A percentile compares a stretch with the other conserved stretches of the same genome.
phyloP scores from a whole-genome alignment of 2,888 invertebrate genomes.

The Coremacera marginata region DNA sequence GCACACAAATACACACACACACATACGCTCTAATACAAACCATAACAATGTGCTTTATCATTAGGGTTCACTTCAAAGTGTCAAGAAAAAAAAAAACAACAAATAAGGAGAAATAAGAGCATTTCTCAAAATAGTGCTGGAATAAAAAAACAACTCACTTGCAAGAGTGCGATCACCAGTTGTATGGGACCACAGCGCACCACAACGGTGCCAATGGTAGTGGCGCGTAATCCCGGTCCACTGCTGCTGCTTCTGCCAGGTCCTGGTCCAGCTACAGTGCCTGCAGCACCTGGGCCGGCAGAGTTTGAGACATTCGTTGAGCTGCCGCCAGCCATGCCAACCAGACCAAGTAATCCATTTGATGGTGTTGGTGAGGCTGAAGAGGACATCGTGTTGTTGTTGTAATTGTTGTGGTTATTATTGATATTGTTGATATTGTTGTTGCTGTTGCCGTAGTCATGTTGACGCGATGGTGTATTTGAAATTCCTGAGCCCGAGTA shows the following conservation, averaged over 20 bases:
- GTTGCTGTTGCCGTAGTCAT: slow-evolving; percentile 50
- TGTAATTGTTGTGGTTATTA: slow-evolving; percentile 48
- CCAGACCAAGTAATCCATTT: slow-evolving; percentile 47
- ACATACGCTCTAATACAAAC: slow-evolving; percentile 8
- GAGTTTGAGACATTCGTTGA: slow-evolving; percentile 19
- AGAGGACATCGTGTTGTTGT: slow-evolving; percentile 62
- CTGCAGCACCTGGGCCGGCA: slow-evolving; percentile 4
- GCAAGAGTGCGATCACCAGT: slow-evolving; percentile 88
- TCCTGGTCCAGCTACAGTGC: slow-evolving; percentile 40
- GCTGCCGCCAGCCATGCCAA: slow-evolving; percentile 34
- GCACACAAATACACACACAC: neutral
- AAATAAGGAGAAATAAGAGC: neutral
- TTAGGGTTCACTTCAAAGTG: slow-evolving; percentile 21
- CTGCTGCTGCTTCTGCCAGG: slow-evolving; percentile 32
- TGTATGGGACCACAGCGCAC: slow-evolving; percentile 88
- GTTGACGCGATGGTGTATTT: slow-evolving; percentile 52
- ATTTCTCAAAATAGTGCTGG: neutral
- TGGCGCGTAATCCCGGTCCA: slow-evolving; percentile 71
- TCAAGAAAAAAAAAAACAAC: neutral
- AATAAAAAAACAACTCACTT: slow-evolving; percentile 73
- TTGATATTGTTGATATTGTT: slow-evolving; percentile 52
- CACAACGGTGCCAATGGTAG: slow-evolving; percentile 91
- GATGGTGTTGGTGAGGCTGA: slow-evolving; percentile 62
- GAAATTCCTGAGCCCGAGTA: slow-evolving; percentile 62
- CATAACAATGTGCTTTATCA: slow-evolving; percentile 5